Conservation (phyloP, 2,113 vertebrate species). For the Passerina amoena region DNA sequence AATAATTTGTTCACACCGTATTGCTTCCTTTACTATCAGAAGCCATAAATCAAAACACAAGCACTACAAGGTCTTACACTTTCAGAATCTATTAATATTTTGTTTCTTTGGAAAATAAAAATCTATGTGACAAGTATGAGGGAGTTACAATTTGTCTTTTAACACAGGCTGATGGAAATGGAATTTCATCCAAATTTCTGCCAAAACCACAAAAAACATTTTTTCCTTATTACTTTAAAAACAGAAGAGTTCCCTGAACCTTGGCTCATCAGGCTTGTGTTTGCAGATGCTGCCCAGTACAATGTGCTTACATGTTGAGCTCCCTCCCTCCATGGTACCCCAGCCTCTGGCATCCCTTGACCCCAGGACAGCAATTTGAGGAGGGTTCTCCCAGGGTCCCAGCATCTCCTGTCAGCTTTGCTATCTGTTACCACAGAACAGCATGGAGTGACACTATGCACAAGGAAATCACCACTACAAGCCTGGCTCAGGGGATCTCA, state of each 20-base stretch:
- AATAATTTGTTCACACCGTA: neutral
- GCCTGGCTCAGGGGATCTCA: neutral
- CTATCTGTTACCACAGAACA: neutral
- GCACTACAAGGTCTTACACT: neutral
- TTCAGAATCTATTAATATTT: neutral
- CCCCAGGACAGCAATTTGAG: neutral
- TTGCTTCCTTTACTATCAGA: neutral
- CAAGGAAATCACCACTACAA: neutral
- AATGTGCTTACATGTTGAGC: neutral
- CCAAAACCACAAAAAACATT: neutral
- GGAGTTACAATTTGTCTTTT: neutral
- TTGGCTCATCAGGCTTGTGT: neutral
- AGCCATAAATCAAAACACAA: slow-evolving; percentile 14
- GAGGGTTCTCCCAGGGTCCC: neutral
- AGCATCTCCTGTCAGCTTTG: neutral
- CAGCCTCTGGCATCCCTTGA: neutral
- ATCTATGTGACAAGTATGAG: neutral
- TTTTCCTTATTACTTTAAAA: neutral
- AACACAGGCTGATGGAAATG: neutral
- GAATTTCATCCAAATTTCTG: neutral
- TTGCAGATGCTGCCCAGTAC: neutral
- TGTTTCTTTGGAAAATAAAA: neutral
- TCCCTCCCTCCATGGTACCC: neutral
- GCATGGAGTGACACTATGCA: neutral
- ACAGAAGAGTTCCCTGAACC: neutral